Percentiles rank a stretch among this genome's conserved stretches.
These are phyloP conservation scores for Sycophila texana DNA, from an alignment of 2,888 invertebrate genomes.

Conservation along the genomic window DNA sequence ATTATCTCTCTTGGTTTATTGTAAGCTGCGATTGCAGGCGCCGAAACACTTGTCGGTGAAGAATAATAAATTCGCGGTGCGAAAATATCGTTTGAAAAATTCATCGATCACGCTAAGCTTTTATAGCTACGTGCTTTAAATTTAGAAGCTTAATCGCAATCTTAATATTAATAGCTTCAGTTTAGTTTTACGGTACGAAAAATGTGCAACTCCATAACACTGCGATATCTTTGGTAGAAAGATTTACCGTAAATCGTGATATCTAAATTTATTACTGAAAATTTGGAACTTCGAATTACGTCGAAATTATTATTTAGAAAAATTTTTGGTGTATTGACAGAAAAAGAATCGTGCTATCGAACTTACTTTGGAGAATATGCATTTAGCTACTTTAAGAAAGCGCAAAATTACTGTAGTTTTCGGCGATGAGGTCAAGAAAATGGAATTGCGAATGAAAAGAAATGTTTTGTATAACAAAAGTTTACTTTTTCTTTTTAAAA, in stretches of 20 bases:
- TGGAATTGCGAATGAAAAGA: not conserved
- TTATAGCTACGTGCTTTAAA: not conserved
- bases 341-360: slow-evolving; percentile 5
- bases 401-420: slow-evolving; percentile 21
- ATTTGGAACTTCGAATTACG: not conserved
- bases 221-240: slow-evolving; percentile 30
- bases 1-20: slow-evolving; percentile 53
- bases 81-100: not conserved
- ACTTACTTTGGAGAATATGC: not conserved
- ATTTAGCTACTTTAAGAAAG: not conserved
- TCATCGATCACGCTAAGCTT: not conserved
- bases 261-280: slow-evolving; percentile 66
- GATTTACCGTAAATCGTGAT: slow-evolving; percentile 65
- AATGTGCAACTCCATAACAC: slow-evolving; percentile 17
- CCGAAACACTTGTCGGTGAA: not conserved
- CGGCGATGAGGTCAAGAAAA: not conserved
- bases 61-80: slow-evolving; percentile 3
- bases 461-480: slow-evolving; percentile 6
- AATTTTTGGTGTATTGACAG: not conserved
- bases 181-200: slow-evolving; percentile 16
- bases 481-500: slow-evolving; percentile 37
- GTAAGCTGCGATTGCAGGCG: slow-evolving; percentile 28
- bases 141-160: not conserved
- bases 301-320: not conserved
- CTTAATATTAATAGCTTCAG: not conserved